Conservation (phyloP, 2,888 invertebrate genomes). For the Stictocephala bisonia region DNA sequence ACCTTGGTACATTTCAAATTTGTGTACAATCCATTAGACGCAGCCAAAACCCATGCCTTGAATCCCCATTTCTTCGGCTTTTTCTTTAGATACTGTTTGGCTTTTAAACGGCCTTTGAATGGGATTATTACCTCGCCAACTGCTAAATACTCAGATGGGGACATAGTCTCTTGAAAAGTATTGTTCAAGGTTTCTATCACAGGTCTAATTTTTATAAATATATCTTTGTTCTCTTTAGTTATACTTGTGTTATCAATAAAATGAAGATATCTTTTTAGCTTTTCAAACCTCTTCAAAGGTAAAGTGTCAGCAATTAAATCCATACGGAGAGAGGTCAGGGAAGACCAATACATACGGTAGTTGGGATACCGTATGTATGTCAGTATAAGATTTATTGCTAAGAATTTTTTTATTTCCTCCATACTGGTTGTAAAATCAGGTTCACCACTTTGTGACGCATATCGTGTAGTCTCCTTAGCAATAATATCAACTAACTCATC, state of each 20-base stretch:
- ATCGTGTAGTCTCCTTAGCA: constrained; percentile 46
- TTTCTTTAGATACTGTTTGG: constrained; percentile 52
- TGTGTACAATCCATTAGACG: constrained; percentile 51
- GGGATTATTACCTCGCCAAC: constrained; percentile 55
- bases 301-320: constrained; percentile 50
- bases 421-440: constrained; percentile 27
- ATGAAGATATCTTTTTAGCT: constrained; percentile 51
- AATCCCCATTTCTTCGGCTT: constrained; percentile 53
- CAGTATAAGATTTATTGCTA: constrained; percentile 51
- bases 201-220: constrained; percentile 50
- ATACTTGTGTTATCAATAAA: constrained; percentile 49
- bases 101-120: constrained; percentile 53
- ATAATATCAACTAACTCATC: constrained; percentile 44
- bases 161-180: constrained; percentile 44
- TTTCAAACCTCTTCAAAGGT: constrained; percentile 51
- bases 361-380: constrained; percentile 48
- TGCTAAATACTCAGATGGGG: constrained; percentile 49
- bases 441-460: constrained; percentile 42
- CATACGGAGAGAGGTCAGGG: constrained; percentile 43
- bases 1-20: constrained; percentile 54
- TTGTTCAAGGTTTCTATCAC: constrained; percentile 45
- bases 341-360: constrained; percentile 50
- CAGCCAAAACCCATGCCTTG: constrained; percentile 52
- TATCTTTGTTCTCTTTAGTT: constrained; percentile 48
- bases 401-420: constrained; percentile 47